Conservation (phyloP, 2,113 vertebrate genomes). For the Probosciger aterrimus region DNA sequence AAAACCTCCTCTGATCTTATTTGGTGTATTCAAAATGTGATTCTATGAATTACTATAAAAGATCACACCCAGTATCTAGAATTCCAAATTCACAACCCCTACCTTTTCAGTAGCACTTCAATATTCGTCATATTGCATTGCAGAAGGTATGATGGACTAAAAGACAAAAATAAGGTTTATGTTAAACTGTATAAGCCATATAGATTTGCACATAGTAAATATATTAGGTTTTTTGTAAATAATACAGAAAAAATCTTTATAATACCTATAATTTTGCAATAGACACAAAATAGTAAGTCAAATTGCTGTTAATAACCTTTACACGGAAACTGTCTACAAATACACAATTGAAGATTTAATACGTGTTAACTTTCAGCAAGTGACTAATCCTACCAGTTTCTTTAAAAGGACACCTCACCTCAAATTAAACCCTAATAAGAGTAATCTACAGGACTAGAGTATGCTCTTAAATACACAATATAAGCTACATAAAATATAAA, state of each 20-base stretch:
- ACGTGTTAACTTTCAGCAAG: neutral
- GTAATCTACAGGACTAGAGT: neutral
- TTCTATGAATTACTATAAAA: neutral
- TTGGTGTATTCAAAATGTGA: neutral
- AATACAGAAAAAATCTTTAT: neutral
- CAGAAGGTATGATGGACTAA: slow-evolving; percentile 88
- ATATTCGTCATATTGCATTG: slow-evolving; percentile 87
- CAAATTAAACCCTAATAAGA: neutral
- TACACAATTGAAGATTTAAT: neutral
- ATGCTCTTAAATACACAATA: neutral
- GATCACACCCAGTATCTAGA: neutral
- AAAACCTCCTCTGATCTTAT: neutral
- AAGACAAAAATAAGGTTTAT: slow-evolving; percentile 43
- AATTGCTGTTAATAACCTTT: neutral
- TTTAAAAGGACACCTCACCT: neutral
- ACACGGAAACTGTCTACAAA: neutral
- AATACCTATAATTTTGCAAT: neutral
- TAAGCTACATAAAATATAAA: neutral
- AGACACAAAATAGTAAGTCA: neutral
- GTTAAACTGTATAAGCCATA: neutral
- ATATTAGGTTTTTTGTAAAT: neutral
- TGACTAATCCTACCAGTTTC: neutral
- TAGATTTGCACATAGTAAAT: neutral
- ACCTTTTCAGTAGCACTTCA: slow-evolving; percentile 86
- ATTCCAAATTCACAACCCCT: slow-evolving; percentile 17